phyloP scores from a whole-genome alignment of 2,113 vertebrate genomes.

The Asarcornis scutulata region DNA sequence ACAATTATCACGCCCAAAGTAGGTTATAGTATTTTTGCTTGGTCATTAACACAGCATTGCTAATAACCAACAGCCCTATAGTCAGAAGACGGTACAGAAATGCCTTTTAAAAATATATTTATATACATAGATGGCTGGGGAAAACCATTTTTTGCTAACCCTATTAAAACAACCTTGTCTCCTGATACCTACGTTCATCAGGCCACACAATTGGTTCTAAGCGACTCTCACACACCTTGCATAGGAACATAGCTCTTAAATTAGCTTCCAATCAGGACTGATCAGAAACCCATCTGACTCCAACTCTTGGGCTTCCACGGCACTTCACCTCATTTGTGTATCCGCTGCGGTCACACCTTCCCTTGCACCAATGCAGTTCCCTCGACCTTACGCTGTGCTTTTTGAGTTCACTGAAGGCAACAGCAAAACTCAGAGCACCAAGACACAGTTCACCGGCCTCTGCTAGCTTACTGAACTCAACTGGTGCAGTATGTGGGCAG shows the following conservation, averaged over 20 bases:
- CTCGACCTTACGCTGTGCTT: not conserved
- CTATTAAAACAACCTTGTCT: not conserved
- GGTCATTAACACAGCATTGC: not conserved
- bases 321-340: not conserved
- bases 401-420: not conserved
- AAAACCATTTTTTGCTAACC: not conserved
- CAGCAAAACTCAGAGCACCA: not conserved
- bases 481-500: rapidly evolving
- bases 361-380: not conserved
- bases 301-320: rapidly evolving
- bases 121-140: no score
- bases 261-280: not conserved
- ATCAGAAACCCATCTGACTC: not conserved
- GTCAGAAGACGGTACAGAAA: not conserved
- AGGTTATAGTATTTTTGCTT: not conserved
- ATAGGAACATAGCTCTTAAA: not conserved
- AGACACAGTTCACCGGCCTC: not conserved
- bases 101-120: no score
- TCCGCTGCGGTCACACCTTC: not conserved
- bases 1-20: not conserved
- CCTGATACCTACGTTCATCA: not conserved
- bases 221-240: not conserved
- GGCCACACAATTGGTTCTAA: not conserved
- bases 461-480: not conserved
- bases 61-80: not conserved